These are phyloP conservation scores for human DNA, from an alignment of 2,113 vertebrate species.

Conservation along the genomic window GRCh38 chr14:30341501-30342000, in stretches of 20 bases:
- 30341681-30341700: background rate
- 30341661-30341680: background rate
- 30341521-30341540: background rate
- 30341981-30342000: too few species aligned
- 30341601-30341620: background rate
- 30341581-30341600: background rate
- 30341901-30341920: too few species aligned
- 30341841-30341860: too few species aligned
- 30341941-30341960: too few species aligned
- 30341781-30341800: background rate
- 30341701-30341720: background rate
- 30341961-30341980: too few species aligned
- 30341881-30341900: too few species aligned
- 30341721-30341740: background rate
- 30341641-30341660: background rate
- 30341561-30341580: background rate
- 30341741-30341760: background rate
- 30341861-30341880: too few species aligned
- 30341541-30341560: background rate
- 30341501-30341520: conserved; percentile 23
- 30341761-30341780: background rate
- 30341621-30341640: background rate
- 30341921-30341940: too few species aligned
- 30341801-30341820: background rate
- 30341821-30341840: background rate